Evolutionary conservation across 2,888 invertebrate genomes (phyloP), one percentile per base, ranked within the genome.

Genomic region (Rhagonycha fulva): DNA sequence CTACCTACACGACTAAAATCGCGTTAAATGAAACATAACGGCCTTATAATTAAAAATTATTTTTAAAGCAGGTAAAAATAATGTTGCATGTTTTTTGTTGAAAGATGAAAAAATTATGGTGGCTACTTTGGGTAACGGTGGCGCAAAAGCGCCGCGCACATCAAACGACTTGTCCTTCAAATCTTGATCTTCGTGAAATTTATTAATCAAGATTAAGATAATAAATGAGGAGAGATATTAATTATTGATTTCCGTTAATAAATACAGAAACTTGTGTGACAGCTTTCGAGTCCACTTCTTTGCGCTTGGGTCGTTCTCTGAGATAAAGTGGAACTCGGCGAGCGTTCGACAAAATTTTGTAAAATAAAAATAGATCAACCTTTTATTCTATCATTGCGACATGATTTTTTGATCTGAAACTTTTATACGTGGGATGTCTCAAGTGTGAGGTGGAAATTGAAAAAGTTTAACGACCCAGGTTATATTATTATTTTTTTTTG

Each of bases 1-100:
- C 71, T 74, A 71, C 67, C 30, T 71, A 62, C 14, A 28, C 73
- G 11, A 26, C 60, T 14, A n/a, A 66, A 70, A 23, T 71, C 23
- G 30, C 62, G 62, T 30, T 63, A 71, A 62, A 71, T 30, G 30
- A 70, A 71, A 71, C 70, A 24, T 24, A 66, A 66, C 63, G 63
- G 63, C 26, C 24, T 24, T 26, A 24, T 47, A n/a, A 47, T 47
- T 47, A 47, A 47, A 47, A 47, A 47, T 47, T 47, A 47, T 47
- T 47, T 47, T 47, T 47, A 47, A 47, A 12, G 47, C 47, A n/a
- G 47, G 47, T n/a, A 32, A n/a, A 5, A n/a, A 47, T n/a, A 7
- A n/a, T 26, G 26, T 7, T 7, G 47, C 47, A n/a, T 47, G 5
- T 47, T 47, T 47, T 47, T n/a, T 47, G 47, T 47, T 7, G 47